These are phyloP conservation scores for Pegea sp. DNA, from an alignment of 23 tunicate species.

Conservation along the genomic window DNA sequence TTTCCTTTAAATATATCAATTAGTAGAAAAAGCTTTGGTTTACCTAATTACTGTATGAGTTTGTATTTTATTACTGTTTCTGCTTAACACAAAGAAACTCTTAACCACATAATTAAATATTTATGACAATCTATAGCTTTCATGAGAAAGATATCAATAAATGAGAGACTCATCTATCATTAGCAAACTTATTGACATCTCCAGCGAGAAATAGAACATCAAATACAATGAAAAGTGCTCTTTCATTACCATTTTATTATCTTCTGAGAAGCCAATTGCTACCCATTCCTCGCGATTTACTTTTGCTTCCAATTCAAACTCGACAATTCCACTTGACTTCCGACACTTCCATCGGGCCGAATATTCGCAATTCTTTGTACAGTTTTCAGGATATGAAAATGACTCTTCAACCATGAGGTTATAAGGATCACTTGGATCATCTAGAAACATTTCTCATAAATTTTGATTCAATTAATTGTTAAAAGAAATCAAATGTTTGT, in stretches of 20 bases:
- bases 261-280: slow-evolving; percentile 49
- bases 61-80: too few species aligned
- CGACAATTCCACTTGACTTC: slow-evolving; percentile 4
- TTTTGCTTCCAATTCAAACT: slow-evolving; percentile 19
- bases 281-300: slow-evolving; percentile 46
- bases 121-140: too few species aligned
- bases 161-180: not conserved
- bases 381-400: slow-evolving; percentile 10
- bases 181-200: not conserved
- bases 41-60: too few species aligned
- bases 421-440: slow-evolving; percentile 12
- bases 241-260: slow-evolving; percentile 20
- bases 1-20: slow-evolving; percentile 1
- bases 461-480: not conserved
- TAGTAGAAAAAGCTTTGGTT: too few species aligned
- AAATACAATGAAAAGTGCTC: too few species aligned
- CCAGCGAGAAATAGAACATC: not conserved
- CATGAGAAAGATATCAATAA: too few species aligned
- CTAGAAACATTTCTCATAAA: slow-evolving; percentile 3
- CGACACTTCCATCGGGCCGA: slow-evolving; percentile 16
- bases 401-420: slow-evolving; percentile 1
- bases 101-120: too few species aligned
- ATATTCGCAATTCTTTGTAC: slow-evolving; percentile 25
- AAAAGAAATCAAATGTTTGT: not conserved
- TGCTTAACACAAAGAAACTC: too few species aligned